Evolutionary conservation across 2,888 invertebrate genomes (phyloP), one percentile per base, ranked within the genome.

Genomic region (Zaprionus obscuricornis): DNA sequence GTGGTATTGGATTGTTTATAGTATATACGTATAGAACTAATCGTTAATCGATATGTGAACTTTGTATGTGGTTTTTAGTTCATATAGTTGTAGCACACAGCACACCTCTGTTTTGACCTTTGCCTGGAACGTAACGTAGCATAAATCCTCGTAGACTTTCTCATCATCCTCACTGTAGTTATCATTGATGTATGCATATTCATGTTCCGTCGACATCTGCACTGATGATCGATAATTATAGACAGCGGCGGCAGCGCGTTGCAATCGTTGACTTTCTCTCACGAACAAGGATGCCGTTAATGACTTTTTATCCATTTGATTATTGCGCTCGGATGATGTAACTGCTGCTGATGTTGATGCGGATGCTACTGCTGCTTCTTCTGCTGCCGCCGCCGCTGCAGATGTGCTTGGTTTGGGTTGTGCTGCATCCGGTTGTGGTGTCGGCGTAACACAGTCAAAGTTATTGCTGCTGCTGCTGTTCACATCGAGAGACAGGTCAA

Each of bases 131-230:
- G 95, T 95, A 88, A 96, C 95, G 90, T 95, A 96, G 92, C 96
- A 96, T 79, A 96, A 93, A 91, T 96, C 96, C 91, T 96, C 96
- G 90, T 96, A 96, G 86, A 96, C 94, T 91, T 95, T 95, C 90
- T 96, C 95, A 82, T 95, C 95, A 74, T 93, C 89, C 55, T 89
- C 87, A 64, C 86, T 87, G 64, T 89, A 89, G 72, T 89, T 87
- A 55, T 88, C 88, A 58, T 84, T 86, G 57, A 89, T 82, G 66
- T 89, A 90, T 39, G 88, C 86, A 52, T 88, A 86, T 34, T 86
- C 88, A 45, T 87, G 89, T 13, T 83, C 86, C 50, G 87, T 85
- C 22, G 85, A 78, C 36, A 45, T 34, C 24, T 51, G 78, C 39
- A 85, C 75, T 3, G 76, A 82, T n/a, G 78, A 78, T 17, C 83